Percentiles rank a stretch among this genome's conserved stretches.
These are phyloP conservation scores for Zosterops japonicus DNA, from an alignment of 2,113 vertebrate genomes.

Conservation along the genomic window DNA sequence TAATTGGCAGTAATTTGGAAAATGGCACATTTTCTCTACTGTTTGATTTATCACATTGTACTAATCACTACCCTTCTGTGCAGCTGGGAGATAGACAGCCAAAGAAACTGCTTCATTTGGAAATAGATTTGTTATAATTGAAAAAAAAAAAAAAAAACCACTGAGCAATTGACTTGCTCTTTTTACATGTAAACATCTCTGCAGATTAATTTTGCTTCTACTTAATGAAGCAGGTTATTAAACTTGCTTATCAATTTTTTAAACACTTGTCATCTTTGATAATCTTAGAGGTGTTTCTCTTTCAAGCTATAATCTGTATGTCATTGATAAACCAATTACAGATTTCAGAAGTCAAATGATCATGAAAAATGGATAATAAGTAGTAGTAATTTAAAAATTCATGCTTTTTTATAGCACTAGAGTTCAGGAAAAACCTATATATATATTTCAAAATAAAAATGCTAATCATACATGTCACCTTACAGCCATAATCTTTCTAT, in stretches of 20 bases:
- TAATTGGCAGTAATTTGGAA: conserved; percentile 9
- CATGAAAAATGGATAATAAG: conserved; percentile 13
- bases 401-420: background rate
- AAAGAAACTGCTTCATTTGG: conserved; percentile 13
- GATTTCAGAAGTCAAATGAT: conserved; percentile 66
- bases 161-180: conserved; percentile 41
- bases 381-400: conserved; percentile 10
- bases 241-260: conserved; percentile 76
- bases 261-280: conserved; percentile 68
- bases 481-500: background rate
- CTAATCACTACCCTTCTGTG: background rate
- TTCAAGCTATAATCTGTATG: conserved; percentile 68
- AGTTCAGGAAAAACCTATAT: background rate
- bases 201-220: conserved; percentile 72
- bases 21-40: background rate
- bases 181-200: conserved; percentile 65
- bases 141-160: conserved; percentile 9
- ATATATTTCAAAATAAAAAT: background rate
- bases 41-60: conserved; percentile 3
- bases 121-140: conserved; percentile 55
- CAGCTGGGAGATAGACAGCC: background rate
- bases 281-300: conserved; percentile 76
- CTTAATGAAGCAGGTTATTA: conserved; percentile 77
- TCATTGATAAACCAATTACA: conserved; percentile 65
- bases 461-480: background rate